phyloP scores from a whole-genome alignment of 2,797 vertebrate species.

The Mus caroli region DNA sequence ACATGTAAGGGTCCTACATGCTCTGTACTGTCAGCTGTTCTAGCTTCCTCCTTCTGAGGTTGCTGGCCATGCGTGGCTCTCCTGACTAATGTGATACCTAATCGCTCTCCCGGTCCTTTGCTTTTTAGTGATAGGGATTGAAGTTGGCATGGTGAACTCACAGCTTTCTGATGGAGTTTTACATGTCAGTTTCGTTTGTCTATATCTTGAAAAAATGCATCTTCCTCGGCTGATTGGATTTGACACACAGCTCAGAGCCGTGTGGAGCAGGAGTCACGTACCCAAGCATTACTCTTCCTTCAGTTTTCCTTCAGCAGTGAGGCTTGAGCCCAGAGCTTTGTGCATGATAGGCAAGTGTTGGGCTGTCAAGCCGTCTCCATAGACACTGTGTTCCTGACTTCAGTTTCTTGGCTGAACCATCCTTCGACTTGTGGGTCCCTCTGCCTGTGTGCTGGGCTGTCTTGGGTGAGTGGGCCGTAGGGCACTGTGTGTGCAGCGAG shows the following conservation, averaged over 20 bases:
- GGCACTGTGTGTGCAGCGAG: neutral
- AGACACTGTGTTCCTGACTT: neutral
- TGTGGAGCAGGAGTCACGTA: neutral
- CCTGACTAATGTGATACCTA: no score
- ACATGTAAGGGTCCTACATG: neutral
- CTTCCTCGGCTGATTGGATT: neutral
- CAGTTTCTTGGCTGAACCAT: neutral
- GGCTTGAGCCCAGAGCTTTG: neutral
- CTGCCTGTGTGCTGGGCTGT: neutral
- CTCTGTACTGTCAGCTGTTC: neutral
- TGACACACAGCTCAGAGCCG: neutral
- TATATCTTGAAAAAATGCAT: neutral
- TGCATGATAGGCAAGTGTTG: neutral
- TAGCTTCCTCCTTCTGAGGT: neutral
- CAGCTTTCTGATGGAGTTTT: neutral
- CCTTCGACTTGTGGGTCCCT: neutral
- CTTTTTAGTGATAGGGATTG: neutral
- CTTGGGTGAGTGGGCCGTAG: neutral
- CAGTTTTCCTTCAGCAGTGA: neutral
- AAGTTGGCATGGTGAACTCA: neutral
- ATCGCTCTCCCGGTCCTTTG: neutral
- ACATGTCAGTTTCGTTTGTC: neutral
- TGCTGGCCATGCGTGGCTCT: accelerated
- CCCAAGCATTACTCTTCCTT: neutral
- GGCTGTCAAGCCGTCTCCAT: no score